Evolutionary conservation across 2,113 vertebrate genomes (phyloP), one percentile per base, ranked within the genome.

Genomic region (Bombycilla garrulus): DNA sequence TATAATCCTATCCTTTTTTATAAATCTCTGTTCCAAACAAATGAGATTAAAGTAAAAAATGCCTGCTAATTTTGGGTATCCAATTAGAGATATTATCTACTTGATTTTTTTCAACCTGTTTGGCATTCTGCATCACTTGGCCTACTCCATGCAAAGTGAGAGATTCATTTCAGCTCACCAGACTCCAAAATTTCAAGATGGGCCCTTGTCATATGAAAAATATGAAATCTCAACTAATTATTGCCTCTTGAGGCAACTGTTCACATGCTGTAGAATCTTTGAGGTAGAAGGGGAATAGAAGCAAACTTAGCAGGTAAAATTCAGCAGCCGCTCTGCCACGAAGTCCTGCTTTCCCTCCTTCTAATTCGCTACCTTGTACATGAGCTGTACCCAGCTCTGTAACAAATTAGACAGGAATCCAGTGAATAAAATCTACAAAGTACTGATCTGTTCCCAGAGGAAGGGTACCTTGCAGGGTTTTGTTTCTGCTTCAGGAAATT

Each of bases 331-430:
- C 20, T 15, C 42, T 78, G 26, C 72, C 40, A 60, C 31, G 33
- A 72, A 66, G 73, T 47, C 36, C 22, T 56, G 31, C 31, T 92
- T 89, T 79, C 61, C 61, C 35, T 70, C 36, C 47, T 50, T 22
- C 31, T 64, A 36, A 45, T 67, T 74, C 11, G 1, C 65, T 42
- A 8, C 14, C 57, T 84, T 5, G 1, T 64, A 25, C 40, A 14
- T 15, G 26, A 92, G 64, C 53, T 12, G 1, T 67, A 64, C 70
- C n/a, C 33, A 67, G 12, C 65, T 84, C 83, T 67, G 51, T 44
- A 69, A 94, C 47, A 92, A 93, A 89, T 81, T 78, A 60, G n/a
- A 33, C 20, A 77, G 65, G 48, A 89, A 76, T 48, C 36, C 54
- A 79, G 45, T 35, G 70, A 95, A 81, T 57, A 60, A 89, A 78